These are phyloP conservation scores for Tragelaphus scriptus DNA, from an alignment of 2,113 vertebrate species.

Conservation along the genomic window DNA sequence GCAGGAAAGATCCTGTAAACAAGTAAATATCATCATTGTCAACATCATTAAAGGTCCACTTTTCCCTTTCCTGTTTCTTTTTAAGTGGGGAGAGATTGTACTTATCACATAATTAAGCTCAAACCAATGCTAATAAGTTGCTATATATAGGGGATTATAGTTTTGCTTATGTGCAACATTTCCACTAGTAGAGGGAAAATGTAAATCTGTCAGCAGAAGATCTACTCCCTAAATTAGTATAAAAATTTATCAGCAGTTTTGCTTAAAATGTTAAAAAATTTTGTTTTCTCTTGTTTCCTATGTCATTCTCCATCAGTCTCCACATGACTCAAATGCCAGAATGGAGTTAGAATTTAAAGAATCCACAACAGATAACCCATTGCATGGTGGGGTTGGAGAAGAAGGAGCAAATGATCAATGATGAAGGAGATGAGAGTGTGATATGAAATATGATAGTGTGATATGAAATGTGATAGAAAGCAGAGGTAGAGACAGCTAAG, in stretches of 20 bases:
- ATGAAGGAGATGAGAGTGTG: neutral
- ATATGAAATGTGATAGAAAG: neutral
- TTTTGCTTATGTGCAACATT: neutral
- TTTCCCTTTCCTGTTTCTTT: neutral
- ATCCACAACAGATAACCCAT: neutral
- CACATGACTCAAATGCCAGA: neutral
- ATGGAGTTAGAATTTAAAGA: neutral
- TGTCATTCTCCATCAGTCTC: neutral
- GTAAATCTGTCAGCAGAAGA: neutral
- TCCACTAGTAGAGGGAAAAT: neutral
- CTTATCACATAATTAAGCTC: neutral
- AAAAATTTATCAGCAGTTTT: neutral
- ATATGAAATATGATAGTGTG: neutral
- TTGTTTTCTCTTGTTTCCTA: neutral
- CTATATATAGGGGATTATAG: neutral
- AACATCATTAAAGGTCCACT: neutral
- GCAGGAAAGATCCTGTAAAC: neutral
- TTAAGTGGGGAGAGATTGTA: neutral
- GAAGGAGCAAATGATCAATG: neutral
- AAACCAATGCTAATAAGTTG: neutral
- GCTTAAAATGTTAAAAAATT: neutral
- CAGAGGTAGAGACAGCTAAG: neutral
- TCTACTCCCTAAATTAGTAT: neutral
- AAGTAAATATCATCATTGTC: neutral
- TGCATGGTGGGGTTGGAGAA: neutral